Evolutionary conservation across 2,888 invertebrate species (phyloP).

Genomic region (Pherbina coryleti): DNA sequence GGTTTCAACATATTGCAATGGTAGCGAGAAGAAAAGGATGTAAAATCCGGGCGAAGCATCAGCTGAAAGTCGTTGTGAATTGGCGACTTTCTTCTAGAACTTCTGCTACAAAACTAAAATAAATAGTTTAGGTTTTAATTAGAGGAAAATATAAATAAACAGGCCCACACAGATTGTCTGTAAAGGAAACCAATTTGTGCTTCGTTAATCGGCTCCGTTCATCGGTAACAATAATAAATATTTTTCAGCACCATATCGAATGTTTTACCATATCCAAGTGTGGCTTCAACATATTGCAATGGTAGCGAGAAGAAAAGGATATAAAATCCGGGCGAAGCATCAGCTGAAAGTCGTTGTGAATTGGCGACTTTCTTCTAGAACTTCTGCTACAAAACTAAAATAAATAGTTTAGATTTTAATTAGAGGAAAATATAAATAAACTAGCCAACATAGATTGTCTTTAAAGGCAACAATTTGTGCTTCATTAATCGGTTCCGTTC

Average conservation of each 20-base stretch:
- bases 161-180: no score
- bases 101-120: slow-evolving; percentile 3
- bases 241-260: slow-evolving; percentile 19
- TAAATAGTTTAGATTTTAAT: not conserved
- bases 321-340: slow-evolving; percentile 43
- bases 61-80: slow-evolving; percentile 35
- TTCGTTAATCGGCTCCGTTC: no score
- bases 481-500: no score
- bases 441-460: no score
- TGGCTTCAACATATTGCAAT: slow-evolving; percentile 48
- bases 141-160: no score
- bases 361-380: slow-evolving; percentile 56
- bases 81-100: slow-evolving; percentile 57
- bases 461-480: no score
- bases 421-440: no score
- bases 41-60: slow-evolving; percentile 45
- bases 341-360: slow-evolving; percentile 39
- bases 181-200: no score
- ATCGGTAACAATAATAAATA: not conserved
- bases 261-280: not conserved
- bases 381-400: slow-evolving; percentile 59
- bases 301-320: slow-evolving; percentile 48
- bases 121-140: no score
- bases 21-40: slow-evolving; percentile 48
- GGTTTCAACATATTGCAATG: slow-evolving; percentile 48